These are phyloP conservation scores for Calonectris borealis DNA, from an alignment of 2,113 vertebrate species.

Conservation along the genomic window DNA sequence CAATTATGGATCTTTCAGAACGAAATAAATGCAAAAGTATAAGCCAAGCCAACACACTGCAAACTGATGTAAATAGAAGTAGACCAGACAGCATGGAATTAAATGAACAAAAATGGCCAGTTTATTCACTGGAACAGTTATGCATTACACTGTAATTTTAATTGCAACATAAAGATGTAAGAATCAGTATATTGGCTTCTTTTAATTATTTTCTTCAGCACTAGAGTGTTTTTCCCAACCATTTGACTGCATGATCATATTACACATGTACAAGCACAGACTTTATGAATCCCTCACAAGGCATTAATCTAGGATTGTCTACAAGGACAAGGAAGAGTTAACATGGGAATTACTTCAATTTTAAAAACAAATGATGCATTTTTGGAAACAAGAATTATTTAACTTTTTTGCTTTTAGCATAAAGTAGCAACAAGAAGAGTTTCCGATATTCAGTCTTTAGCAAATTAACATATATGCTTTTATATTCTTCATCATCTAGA, in stretches of 20 bases:
- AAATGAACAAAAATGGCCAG: slow-evolving; percentile 78
- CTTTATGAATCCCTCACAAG: slow-evolving; percentile 64
- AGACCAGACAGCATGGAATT: slow-evolving; percentile 55
- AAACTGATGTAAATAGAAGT: neutral
- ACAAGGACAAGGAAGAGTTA: slow-evolving; percentile 63
- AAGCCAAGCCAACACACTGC: neutral
- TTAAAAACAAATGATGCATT: slow-evolving; percentile 64
- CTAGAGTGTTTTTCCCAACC: slow-evolving; percentile 69
- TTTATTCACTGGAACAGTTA: slow-evolving; percentile 82
- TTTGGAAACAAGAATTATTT: slow-evolving; percentile 62
- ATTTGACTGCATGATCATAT: slow-evolving; percentile 65
- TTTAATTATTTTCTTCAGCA: slow-evolving; percentile 71
- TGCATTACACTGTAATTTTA: slow-evolving; percentile 77
- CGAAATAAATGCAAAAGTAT: neutral
- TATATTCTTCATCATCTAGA: slow-evolving; percentile 66
- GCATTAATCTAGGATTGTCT: slow-evolving; percentile 69
- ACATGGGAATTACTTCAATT: slow-evolving; percentile 56
- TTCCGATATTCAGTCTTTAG: slow-evolving; percentile 61
- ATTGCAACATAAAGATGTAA: slow-evolving; percentile 73
- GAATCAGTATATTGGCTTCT: slow-evolving; percentile 66
- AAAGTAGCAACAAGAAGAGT: slow-evolving; percentile 66
- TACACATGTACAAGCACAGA: slow-evolving; percentile 67
- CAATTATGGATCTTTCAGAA: neutral
- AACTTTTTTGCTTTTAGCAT: slow-evolving; percentile 61
- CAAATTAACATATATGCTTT: slow-evolving; percentile 61